A percentile compares a stretch with the other conserved stretches of the same genome.
phyloP scores from a whole-genome alignment of 2,797 vertebrate genomes.

The Dermochelys coriacea region DNA sequence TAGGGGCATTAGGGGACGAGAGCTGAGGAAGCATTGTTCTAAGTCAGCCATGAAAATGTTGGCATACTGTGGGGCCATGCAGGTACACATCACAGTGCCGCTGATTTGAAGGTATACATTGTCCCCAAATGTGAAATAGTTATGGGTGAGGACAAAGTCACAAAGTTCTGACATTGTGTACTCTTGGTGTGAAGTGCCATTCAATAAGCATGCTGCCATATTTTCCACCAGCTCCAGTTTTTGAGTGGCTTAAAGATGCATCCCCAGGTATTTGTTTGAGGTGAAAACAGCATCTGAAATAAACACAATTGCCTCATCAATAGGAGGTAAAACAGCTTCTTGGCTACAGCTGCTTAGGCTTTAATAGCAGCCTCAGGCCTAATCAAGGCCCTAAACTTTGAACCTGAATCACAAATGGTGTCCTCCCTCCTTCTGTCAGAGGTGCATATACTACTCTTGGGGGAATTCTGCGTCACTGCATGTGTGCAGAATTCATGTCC shows the following conservation, averaged over 20 bases:
- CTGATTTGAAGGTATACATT: no score
- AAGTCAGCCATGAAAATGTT: no score
- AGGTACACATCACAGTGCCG: no score
- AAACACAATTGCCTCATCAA: not conserved
- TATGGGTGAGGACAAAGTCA: no score
- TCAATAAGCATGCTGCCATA: not conserved
- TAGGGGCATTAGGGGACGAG: no score
- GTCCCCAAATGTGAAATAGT: no score
- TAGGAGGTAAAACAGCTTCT: not conserved
- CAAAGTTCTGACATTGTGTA: fast-evolving
- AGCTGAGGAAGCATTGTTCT: no score
- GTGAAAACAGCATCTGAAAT: not conserved
- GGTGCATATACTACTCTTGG: no score
- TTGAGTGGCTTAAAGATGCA: not conserved
- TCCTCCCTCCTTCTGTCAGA: not conserved
- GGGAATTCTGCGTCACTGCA: no score
- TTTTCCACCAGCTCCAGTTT: conserved; percentile 4
- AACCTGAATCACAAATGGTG: fast-evolving
- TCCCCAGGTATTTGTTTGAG: not conserved
- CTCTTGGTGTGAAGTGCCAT: not conserved
- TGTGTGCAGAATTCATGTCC: no score
- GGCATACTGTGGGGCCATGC: no score
- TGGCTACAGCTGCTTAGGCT: fast-evolving
- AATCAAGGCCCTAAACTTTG: not conserved
- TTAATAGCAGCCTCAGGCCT: fast-evolving